Percentiles rank a stretch among this genome's conserved stretches.
Conservation (phyloP, 2,113 vertebrate species). For the Candoia aspera region DNA sequence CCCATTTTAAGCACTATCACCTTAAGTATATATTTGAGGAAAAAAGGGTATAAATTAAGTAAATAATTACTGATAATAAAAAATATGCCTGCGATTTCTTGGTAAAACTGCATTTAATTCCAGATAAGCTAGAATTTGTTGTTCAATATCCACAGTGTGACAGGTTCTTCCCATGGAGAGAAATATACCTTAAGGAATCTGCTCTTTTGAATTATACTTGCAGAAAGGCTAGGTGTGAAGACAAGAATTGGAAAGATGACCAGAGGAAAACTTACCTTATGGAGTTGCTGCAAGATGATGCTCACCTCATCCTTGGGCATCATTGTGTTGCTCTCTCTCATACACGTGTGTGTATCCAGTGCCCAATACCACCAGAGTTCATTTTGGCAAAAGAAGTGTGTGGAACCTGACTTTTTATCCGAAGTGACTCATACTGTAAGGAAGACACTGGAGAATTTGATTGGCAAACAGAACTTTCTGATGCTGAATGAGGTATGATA, state of each 20-base stretch:
- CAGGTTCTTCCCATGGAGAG: neutral
- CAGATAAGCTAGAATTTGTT: neutral
- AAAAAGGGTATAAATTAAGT: no score
- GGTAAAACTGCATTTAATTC: neutral
- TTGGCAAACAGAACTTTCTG: slow-evolving; percentile 59
- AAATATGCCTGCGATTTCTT: neutral
- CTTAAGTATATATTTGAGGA: no score
- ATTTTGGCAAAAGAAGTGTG: neutral
- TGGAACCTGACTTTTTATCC: slow-evolving; percentile 47
- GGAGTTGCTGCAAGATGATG: neutral
- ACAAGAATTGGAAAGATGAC: slow-evolving; percentile 47
- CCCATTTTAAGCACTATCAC: no score
- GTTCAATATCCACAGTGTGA: neutral
- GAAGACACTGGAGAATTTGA: slow-evolving; percentile 54
- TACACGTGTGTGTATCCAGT: neutral
- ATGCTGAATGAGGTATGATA: slow-evolving; percentile 63
- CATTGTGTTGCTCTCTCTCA: slow-evolving; percentile 12
- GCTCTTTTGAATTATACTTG: neutral
- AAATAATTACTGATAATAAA: neutral
- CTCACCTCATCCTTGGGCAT: neutral
- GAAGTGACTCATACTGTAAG: slow-evolving; percentile 46
- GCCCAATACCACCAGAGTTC: neutral
- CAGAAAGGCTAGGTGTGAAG: neutral
- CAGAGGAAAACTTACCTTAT: neutral
- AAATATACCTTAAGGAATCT: neutral